Evolutionary conservation across 2,888 invertebrate genomes (phyloP).

Genomic region (Scaptodrosophila latifasciaeformis): DNA sequence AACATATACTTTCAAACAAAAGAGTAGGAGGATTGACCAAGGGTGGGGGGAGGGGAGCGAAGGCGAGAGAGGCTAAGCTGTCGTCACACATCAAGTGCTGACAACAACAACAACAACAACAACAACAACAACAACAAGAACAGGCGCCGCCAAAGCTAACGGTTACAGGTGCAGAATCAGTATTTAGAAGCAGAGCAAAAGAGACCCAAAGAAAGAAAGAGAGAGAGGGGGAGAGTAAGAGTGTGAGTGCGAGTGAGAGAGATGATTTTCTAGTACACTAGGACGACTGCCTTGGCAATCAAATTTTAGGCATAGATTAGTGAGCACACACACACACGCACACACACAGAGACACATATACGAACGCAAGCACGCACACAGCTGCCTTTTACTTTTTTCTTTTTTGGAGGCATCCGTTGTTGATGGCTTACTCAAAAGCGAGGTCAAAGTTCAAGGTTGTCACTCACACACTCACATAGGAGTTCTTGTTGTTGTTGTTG

Average conservation of each 20-base stretch:
- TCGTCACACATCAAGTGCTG: conserved; percentile 44
- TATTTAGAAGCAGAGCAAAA: too few relatives aligned
- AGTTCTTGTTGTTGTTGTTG: neutral
- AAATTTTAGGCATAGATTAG: conserved; percentile 62
- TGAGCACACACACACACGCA: too few relatives aligned
- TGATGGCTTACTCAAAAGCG: too few relatives aligned
- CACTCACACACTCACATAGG: conserved; percentile 6
- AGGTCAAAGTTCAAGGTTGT: conserved; percentile 68
- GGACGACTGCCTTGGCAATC: conserved; percentile 41
- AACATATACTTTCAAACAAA: too few relatives aligned
- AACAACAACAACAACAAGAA: conserved; percentile 14
- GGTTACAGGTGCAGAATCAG: too few relatives aligned
- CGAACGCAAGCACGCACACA: too few relatives aligned
- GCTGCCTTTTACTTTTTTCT: neutral
- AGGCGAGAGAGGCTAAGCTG: conserved; percentile 22
- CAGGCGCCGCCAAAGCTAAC: too few relatives aligned
- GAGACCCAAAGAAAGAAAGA: too few relatives aligned
- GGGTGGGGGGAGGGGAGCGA: conserved; percentile 4
- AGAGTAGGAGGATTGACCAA: conserved; percentile 6
- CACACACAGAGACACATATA: too few relatives aligned
- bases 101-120: too few relatives aligned
- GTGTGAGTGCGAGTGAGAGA: neutral
- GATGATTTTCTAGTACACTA: neutral
- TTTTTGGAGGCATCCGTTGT: too few relatives aligned
- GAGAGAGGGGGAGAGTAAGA: neutral